These are phyloP conservation scores for Atlantisia rogersi DNA, from an alignment of 2,113 vertebrate genomes.

Conservation along the genomic window DNA sequence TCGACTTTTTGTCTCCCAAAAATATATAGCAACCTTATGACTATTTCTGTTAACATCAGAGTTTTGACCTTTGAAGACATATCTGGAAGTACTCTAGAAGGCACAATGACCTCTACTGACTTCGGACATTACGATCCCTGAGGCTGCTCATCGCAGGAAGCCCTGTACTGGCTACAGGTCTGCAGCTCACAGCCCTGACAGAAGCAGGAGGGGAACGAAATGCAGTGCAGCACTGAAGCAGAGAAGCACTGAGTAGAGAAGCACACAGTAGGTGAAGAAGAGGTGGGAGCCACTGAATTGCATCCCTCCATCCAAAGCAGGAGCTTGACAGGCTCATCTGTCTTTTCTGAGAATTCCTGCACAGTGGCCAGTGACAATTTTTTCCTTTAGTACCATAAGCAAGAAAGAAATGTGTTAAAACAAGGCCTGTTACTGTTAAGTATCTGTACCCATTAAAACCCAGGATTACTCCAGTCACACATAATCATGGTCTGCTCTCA, in stretches of 20 bases:
- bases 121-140: fast-evolving
- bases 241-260: fast-evolving
- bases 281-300: background rate
- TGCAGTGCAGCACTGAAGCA: background rate
- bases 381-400: background rate
- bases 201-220: background rate
- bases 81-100: background rate
- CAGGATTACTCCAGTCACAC: background rate
- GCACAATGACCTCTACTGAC: fast-evolving
- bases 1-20: background rate
- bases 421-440: background rate
- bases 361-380: fast-evolving
- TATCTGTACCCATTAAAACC: background rate
- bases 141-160: background rate
- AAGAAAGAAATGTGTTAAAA: background rate
- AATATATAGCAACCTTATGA: background rate
- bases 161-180: background rate
- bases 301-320: background rate
- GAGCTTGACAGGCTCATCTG: background rate
- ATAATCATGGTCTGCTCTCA: background rate
- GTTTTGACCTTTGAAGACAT: background rate
- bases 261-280: background rate
- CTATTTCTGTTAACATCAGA: background rate
- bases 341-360: background rate
- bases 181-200: background rate